Evolutionary conservation across 2,888 invertebrate species (phyloP), one percentile per base, ranked within the genome.

Genomic region (Melanostoma scalare): DNA sequence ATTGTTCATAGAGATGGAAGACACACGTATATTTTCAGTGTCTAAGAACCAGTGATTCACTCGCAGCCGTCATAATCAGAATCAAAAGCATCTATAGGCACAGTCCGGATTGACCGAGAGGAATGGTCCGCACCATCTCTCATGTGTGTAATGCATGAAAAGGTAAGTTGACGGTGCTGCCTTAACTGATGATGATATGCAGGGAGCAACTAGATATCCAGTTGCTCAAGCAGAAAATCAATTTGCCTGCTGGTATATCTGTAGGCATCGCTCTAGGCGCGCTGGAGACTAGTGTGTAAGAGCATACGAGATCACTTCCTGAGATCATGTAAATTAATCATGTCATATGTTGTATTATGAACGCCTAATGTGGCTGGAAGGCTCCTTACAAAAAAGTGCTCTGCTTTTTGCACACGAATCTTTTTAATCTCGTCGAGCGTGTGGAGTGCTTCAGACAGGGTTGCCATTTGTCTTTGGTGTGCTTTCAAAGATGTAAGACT

Each of bases 271-370:
- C 20, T 68, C 65, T 6, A 46, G 58, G 67, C 42, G 56, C 63
- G 58, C 56, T 31, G 44, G 33, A 35, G 56, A 35, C 61, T 61
- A 38, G 61, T 61, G 68, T 65, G 63, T 36, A 10, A 60, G 46
- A 72, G 40, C 53, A 44, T 58, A 75, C 74, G 55, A 74, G 84
- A 84, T 84, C 84, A 79, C 84, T 84, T 84, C 79, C 84, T 84
- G 84, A 84, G 84, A 84, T 84, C 84, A 84, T 84, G 84, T 75
- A 84, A 84, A 84, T 84, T 84, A 84, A 84, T 84, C 84, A 84
- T 84, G 84, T 84, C 84, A 84, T 79, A 75, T 84, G 79, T 84
- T 84, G 79, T 74, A 78, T 79, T 78, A 71, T 84, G 84, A 71
- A 84, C 79, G 84, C 74, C 79, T 84, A 84, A 84, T 79, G 84